Base-by-base conservation (phyloP, 2,113 vertebrate species). In the Misgurnus mizolepis region DNA sequence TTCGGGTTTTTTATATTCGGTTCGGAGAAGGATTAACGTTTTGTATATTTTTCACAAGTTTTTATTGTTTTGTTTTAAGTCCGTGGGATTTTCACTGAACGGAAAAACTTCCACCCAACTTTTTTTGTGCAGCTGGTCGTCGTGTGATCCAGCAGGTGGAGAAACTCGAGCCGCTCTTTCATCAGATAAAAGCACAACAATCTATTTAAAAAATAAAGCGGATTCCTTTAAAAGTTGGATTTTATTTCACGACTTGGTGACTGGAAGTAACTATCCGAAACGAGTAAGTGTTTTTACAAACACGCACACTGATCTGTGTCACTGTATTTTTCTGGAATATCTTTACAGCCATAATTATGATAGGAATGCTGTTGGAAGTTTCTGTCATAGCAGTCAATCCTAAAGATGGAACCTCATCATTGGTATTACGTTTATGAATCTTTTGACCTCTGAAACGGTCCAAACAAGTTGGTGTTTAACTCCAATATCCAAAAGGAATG, bases 71-170 rank as follows among this genome's bases (percentile, higher is more conserved):
- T 66, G 61, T 40, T 4, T 11, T 12, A 50, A 53, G 53, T 39
- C 4, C 6, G 45, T 6, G 3, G 43, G 78, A 47, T 56, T 27
- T 12, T 39, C 49, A 64, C 18, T 79, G 22, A 39, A 39, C 66
- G 67, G 60, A 75, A 66, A 53, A 80, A 67, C 61, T 74, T 80
- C 67, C 53, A 73, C 69, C 62, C 62, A 50, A 67, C 43, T 67
- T 67, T 67, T 78, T 61, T 60, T 0, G 17, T 49, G 58, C 58
- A 17, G 73, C 17, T 39, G 73, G 58, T 75, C 60, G 58, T 75
- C 73, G 73, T 50, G 73, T 75, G 73, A 64, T 75, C 73, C 73
- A 50, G 73, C 73, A 64, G 73, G 73, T 75, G 73, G 73, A 47
- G 73, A 64, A 75, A 75, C 73, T 49, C 58, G 58, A 75, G 73